Percentiles rank a stretch among this genome's conserved stretches.
phyloP scores from a whole-genome alignment of 2,888 invertebrate species.

The Phengaris alcon region DNA sequence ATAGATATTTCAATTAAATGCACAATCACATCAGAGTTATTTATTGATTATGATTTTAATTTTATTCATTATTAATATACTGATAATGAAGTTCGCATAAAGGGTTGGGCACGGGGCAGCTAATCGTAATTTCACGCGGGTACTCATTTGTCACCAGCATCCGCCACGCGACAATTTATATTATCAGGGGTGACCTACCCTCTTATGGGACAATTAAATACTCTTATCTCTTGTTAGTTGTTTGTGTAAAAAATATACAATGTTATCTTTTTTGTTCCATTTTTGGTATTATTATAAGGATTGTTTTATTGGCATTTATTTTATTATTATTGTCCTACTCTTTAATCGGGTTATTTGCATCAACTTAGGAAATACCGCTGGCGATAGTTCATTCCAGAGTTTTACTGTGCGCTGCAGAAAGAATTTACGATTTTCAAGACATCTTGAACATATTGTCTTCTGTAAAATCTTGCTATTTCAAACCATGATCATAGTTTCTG shows the following conservation, averaged over 20 bases:
- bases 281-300: neutral
- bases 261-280: slow-evolving; percentile 9
- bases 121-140: slow-evolving; percentile 76
- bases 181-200: slow-evolving; percentile 66
- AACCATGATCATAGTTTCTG: too few relatives aligned
- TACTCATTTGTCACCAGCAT: slow-evolving; percentile 78
- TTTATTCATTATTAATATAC: slow-evolving; percentile 73
- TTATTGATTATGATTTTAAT: slow-evolving; percentile 57
- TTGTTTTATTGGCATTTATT: neutral
- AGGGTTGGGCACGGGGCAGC: slow-evolving; percentile 46
- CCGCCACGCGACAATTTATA: slow-evolving; percentile 73
- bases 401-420: too few relatives aligned
- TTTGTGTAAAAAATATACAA: slow-evolving; percentile 8
- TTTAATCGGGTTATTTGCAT: neutral
- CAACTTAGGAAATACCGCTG: too few relatives aligned
- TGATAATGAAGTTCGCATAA: slow-evolving; percentile 57
- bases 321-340: neutral
- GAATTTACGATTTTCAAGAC: too few relatives aligned
- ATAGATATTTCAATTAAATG: neutral
- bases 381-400: too few relatives aligned
- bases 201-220: slow-evolving; percentile 58
- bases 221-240: slow-evolving; percentile 25
- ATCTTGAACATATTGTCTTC: too few relatives aligned
- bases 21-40: neutral
- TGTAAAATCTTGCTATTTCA: too few relatives aligned